phyloP scores from a whole-genome alignment of 2,888 invertebrate genomes.

The Aphidius colemani region DNA sequence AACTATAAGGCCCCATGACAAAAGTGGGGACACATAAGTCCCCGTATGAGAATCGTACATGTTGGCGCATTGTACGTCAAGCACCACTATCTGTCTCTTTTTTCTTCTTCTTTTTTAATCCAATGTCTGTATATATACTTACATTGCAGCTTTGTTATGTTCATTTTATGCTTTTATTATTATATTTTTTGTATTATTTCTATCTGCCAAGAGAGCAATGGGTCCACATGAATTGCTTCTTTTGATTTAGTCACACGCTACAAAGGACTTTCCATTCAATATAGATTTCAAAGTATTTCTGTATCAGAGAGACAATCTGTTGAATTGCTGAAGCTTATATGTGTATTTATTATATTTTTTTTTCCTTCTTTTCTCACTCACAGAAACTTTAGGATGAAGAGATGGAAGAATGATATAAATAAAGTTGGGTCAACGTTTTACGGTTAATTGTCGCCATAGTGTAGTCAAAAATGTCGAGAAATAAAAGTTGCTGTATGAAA shows the following conservation, averaged over 20 bases:
- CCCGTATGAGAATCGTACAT: constrained; percentile 28
- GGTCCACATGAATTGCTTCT: neutral
- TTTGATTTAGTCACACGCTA: constrained; percentile 2
- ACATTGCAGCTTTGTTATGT: constrained; percentile 31
- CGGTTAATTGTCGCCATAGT: constrained; percentile 54
- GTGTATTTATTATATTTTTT: neutral
- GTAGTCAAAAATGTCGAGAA: constrained; percentile 33
- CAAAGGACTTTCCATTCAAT: constrained; percentile 14
- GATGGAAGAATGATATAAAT: constrained; percentile 42
- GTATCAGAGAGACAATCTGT: neutral
- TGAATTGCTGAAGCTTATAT: neutral
- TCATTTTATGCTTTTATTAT: constrained; percentile 28
- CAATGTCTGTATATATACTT: constrained; percentile 32
- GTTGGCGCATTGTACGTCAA: constrained; percentile 30
- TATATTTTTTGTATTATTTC: constrained; percentile 30
- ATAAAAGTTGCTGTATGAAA: neutral
- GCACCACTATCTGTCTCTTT: constrained; percentile 28
- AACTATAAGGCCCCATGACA: constrained; percentile 44
- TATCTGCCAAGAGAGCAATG: constrained; percentile 14
- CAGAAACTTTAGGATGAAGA: neutral
- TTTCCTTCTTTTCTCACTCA: constrained; percentile 26
- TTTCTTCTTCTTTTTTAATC: constrained; percentile 18
- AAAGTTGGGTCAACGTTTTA: constrained; percentile 43
- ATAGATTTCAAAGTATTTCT: neutral
- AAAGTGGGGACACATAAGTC: too few species aligned